Conservation (phyloP, 2,888 invertebrate species). For the Aproaerema taeniolella region DNA sequence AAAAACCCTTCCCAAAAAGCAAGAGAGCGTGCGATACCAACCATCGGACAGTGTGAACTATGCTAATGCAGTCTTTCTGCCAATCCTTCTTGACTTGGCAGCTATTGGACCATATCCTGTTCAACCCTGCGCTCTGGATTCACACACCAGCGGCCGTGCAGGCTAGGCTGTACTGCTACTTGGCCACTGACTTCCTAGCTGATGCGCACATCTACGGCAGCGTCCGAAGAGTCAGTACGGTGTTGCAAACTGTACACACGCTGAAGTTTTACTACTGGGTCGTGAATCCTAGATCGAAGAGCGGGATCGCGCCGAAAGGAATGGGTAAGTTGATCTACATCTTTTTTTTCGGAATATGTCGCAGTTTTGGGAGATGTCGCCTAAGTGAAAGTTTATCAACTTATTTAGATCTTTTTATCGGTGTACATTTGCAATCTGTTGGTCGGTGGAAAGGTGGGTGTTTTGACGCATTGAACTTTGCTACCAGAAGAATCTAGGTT, state of each 20-base stretch:
- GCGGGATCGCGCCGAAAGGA: conserved; percentile 96
- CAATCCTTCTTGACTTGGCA: conserved; percentile 95
- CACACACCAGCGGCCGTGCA: conserved; percentile 98
- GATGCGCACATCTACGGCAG: conserved; percentile 98
- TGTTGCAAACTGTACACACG: conserved; percentile 98
- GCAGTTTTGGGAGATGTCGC: too few relatives aligned
- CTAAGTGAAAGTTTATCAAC: too few relatives aligned
- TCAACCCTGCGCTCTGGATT: conserved; percentile 99
- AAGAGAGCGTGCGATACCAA: conserved; percentile 65
- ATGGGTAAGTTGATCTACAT: conserved; percentile 81
- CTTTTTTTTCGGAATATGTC: not conserved
- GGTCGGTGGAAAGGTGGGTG: too few relatives aligned
- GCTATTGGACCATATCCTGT: conserved; percentile 98
- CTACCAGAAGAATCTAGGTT: too few relatives aligned
- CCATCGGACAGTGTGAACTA: conserved; percentile 71
- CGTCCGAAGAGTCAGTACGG: conserved; percentile 96
- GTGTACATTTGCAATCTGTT: too few relatives aligned
- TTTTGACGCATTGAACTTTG: too few relatives aligned
- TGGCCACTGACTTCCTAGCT: conserved; percentile 98
- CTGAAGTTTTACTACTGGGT: conserved; percentile 99
- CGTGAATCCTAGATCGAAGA: conserved; percentile 95
- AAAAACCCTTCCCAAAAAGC: too few relatives aligned
- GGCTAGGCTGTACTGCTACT: conserved; percentile 95
- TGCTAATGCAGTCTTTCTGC: conserved; percentile 90
- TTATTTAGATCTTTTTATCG: too few relatives aligned